Conservation (phyloP, 2,113 vertebrate species). For the Oreocharis arfaki region DNA sequence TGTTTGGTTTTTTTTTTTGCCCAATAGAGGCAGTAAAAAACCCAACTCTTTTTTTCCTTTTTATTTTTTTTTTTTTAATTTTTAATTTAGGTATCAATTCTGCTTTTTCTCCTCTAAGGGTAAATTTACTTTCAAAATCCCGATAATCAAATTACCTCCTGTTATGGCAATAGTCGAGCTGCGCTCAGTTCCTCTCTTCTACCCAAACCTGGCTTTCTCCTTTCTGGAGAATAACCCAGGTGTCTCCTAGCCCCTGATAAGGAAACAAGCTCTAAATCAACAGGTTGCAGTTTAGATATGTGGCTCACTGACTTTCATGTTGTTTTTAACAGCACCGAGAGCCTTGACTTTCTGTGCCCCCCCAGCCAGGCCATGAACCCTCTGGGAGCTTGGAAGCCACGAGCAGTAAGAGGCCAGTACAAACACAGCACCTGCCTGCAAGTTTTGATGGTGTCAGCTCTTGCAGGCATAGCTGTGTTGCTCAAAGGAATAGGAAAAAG, state of each 20-base stretch:
- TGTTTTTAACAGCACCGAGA: not conserved
- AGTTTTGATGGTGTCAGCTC: not conserved
- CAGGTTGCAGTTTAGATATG: not conserved
- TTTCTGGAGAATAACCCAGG: not conserved
- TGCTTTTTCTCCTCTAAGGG: not conserved
- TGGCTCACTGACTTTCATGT: not conserved
- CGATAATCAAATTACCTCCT: not conserved
- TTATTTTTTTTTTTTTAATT: not conserved
- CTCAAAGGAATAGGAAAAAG: not conserved
- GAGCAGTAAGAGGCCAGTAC: not conserved
- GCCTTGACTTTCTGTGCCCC: not conserved
- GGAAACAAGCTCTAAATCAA: not conserved
- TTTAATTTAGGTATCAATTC: not conserved
- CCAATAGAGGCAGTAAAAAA: not conserved
- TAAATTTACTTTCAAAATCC: not conserved
- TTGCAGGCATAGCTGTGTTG: not conserved
- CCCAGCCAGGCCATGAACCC: not conserved
- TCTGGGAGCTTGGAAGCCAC: not conserved
- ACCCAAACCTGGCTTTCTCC: not conserved
- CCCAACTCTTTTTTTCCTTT: fast-evolving
- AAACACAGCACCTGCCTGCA: not conserved
- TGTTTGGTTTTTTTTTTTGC: not conserved
- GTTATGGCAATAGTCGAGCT: not conserved
- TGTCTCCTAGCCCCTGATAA: not conserved
- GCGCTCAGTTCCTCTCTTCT: not conserved